Conservation (phyloP, 2,888 invertebrate genomes). For the Branchipolynoe longqiensis region DNA sequence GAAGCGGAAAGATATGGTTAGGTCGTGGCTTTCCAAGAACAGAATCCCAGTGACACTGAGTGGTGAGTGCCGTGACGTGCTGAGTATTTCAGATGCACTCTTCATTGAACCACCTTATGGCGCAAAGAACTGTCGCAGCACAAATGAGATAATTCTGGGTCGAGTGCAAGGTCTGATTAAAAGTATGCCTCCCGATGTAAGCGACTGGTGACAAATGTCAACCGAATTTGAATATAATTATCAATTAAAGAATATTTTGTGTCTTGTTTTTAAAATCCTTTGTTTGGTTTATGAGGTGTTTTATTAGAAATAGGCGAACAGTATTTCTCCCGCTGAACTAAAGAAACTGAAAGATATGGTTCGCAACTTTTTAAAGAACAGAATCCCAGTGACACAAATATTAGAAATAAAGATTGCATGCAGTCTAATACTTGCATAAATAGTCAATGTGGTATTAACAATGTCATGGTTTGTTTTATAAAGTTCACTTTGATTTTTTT, state of each 20-base stretch:
- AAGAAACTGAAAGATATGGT: conserved; percentile 71
- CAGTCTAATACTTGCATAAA: no score
- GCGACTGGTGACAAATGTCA: conserved; percentile 42
- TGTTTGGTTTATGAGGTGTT: conserved; percentile 71
- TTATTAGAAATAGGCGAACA: conserved; percentile 66
- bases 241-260: background rate
- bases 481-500: no score
- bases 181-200: conserved; percentile 75
- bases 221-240: background rate
- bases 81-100: conserved; percentile 77
- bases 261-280: no score
- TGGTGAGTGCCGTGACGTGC: conserved; percentile 71
- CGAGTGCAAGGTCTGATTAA: conserved; percentile 80
- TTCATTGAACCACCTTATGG: conserved; percentile 78
- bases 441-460: no score
- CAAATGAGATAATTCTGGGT: conserved; percentile 81
- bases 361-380: conserved; percentile 76
- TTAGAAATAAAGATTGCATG: no score
- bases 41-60: conserved; percentile 76
- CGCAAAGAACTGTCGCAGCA: conserved; percentile 78
- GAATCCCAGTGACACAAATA: conserved; percentile 77
- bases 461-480: no score
- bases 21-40: conserved; percentile 78
- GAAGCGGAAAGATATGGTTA: conserved; percentile 71
- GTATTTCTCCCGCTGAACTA: conserved; percentile 72